Conservation (phyloP, 1,140 invertebrate species). For the Plutomurus gul region DNA sequence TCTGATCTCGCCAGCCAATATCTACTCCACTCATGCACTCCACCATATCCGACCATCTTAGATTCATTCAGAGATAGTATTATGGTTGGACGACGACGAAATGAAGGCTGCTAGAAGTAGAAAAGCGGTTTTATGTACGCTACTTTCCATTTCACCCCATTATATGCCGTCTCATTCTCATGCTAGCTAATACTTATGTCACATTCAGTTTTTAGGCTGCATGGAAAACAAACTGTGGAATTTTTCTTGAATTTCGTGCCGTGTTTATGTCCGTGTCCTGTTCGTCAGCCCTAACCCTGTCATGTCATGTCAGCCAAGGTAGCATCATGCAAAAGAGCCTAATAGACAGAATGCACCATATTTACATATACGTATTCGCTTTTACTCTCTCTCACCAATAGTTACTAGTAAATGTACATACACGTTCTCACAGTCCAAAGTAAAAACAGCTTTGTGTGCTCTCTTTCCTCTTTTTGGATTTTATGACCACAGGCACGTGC, state of each 20-base stretch:
- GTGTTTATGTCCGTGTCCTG: neutral
- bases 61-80: too few relatives aligned
- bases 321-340: neutral
- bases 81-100: too few relatives aligned
- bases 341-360: neutral
- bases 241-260: neutral
- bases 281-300: too few relatives aligned
- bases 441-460: too few relatives aligned
- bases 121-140: too few relatives aligned
- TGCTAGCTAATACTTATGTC: neutral
- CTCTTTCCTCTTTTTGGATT: neutral
- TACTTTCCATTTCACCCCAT: too few relatives aligned
- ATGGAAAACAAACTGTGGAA: neutral
- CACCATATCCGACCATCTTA: too few relatives aligned
- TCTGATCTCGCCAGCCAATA: neutral
- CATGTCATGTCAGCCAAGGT: neutral
- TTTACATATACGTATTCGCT: neutral
- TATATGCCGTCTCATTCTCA: neutral
- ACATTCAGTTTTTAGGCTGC: neutral
- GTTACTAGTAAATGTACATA: neutral
- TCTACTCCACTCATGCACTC: too few relatives aligned
- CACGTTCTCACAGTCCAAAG: too few relatives aligned
- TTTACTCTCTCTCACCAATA: neutral
- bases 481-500: constrained; percentile 13
- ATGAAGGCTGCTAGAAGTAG: too few relatives aligned